Evolutionary conservation across 2,888 invertebrate species (phyloP).

Genomic region (Catonia carolina): DNA sequence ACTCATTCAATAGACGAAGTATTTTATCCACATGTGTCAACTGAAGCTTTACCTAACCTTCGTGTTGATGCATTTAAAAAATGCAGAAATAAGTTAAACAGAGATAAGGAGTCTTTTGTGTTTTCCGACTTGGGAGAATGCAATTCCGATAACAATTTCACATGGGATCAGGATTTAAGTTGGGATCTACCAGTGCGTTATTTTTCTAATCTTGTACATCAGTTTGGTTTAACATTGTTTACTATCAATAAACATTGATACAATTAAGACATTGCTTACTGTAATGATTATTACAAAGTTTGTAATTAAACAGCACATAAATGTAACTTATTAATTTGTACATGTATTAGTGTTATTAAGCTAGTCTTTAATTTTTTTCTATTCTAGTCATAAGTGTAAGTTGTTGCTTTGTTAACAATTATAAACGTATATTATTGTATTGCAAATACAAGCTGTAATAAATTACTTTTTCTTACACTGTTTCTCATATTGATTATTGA

Average conservation of each 20-base stretch:
- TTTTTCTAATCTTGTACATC: slow-evolving; percentile 44
- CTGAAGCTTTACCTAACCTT: slow-evolving; percentile 44
- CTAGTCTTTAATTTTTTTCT: no score
- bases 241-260: slow-evolving; percentile 38
- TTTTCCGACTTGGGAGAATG: slow-evolving; percentile 5
- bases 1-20: slow-evolving; percentile 36
- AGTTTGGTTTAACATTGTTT: slow-evolving; percentile 49
- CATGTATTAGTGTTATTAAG: no score
- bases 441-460: no score
- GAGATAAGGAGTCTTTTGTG: background rate
- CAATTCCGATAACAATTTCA: background rate
- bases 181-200: slow-evolving; percentile 40
- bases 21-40: slow-evolving; percentile 71
- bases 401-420: no score
- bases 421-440: no score
- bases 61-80: slow-evolving; percentile 9
- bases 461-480: no score
- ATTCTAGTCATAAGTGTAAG: no score
- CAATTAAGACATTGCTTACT: no score
- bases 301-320: no score
- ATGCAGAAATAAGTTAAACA: slow-evolving; percentile 1
- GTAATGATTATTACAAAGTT: no score
- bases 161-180: slow-evolving; percentile 35
- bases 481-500: no score
- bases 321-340: no score